Evolutionary conservation across 1,140 invertebrate species (phyloP).

Genomic region (Bombus terrestris): DNA sequence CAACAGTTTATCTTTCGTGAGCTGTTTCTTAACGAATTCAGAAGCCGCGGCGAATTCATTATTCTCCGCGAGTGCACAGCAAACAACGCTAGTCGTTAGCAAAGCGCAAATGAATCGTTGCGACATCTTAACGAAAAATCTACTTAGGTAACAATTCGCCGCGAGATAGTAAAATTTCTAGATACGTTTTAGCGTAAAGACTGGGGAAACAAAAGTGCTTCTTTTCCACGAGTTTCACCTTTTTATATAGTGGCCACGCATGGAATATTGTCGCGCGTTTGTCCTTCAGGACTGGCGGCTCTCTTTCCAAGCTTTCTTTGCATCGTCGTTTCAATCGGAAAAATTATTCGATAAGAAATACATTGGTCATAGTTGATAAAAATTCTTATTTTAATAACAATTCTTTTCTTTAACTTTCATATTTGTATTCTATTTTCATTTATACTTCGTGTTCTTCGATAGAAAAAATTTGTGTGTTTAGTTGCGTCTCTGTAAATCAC

Average conservation of each 20-base stretch:
- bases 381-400: not conserved
- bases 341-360: not conserved
- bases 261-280: constrained; percentile 65
- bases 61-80: constrained; percentile 13
- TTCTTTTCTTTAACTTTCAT: not conserved
- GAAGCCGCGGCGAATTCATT: constrained; percentile 46
- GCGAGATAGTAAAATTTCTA: not conserved
- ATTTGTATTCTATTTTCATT: too few species aligned
- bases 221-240: constrained; percentile 76
- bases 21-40: constrained; percentile 24
- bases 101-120: constrained; percentile 20
- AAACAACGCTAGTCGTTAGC: constrained; percentile 14
- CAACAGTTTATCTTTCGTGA: constrained; percentile 14
- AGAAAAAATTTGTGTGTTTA: not conserved
- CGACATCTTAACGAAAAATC: constrained; percentile 25
- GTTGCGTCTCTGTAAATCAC: constrained; percentile 65
- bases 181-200: constrained; percentile 26
- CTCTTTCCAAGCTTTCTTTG: not conserved
- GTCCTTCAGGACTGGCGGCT: constrained; percentile 64
- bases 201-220: constrained; percentile 67
- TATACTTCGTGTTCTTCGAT: too few species aligned
- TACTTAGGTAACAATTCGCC: not conserved
- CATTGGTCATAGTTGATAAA: too few species aligned
- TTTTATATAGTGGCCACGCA: constrained; percentile 78
- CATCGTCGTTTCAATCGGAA: not conserved